Conservation (phyloP, 2,888 invertebrate genomes). For the Chymomyza amoena region DNA sequence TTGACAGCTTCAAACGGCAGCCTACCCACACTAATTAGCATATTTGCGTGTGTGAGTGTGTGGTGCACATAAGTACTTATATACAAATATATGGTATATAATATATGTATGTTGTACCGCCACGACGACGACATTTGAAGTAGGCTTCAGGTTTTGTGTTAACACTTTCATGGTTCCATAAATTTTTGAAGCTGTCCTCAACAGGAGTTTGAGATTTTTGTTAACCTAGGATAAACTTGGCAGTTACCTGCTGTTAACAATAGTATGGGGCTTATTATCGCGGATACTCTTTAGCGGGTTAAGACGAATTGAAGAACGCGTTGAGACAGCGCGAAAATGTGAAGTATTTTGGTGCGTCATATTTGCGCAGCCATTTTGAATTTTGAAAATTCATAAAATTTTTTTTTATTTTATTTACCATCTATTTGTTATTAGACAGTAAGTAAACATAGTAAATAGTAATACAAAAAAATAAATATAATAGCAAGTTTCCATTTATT, state of each 20-base stretch:
- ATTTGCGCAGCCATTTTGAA: too few relatives aligned
- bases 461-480: too few relatives aligned
- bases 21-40: slow-evolving; percentile 6
- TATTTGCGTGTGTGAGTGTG: neutral
- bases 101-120: neutral
- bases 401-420: too few relatives aligned
- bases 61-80: neutral
- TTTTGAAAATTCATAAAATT: too few relatives aligned
- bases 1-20: neutral
- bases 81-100: neutral
- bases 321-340: too few relatives aligned
- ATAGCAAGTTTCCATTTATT: too few relatives aligned
- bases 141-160: slow-evolving; percentile 4
- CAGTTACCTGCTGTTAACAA: neutral
- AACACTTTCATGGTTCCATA: slow-evolving; percentile 1
- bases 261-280: too few relatives aligned
- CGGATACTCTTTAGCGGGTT: too few relatives aligned
- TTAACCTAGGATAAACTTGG: neutral
- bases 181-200: neutral
- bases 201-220: neutral
- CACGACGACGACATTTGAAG: slow-evolving; percentile 23
- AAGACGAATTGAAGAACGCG: too few relatives aligned
- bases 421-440: too few relatives aligned
- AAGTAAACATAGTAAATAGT: too few relatives aligned
- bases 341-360: too few relatives aligned